Evolutionary conservation across 2,113 vertebrate genomes (phyloP).

Genomic region (Chloropsis hardwickii): DNA sequence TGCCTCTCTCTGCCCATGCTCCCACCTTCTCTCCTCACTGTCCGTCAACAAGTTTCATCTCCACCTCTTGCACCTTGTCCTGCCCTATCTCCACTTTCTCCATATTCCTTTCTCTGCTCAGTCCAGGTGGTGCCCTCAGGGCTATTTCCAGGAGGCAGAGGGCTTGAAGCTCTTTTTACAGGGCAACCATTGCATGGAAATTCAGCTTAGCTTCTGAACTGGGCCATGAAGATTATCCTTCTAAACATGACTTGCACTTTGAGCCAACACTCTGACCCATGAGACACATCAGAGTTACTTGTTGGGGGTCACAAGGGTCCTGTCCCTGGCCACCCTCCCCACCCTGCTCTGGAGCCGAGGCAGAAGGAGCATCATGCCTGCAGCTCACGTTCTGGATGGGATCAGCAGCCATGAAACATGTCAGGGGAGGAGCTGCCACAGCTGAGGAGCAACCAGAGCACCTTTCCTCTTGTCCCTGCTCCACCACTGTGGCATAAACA

Average conservation of each 20-base stretch:
- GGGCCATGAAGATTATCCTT: neutral
- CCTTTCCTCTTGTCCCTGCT: neutral
- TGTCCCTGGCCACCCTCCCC: neutral
- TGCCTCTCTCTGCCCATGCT: neutral
- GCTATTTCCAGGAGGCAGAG: neutral
- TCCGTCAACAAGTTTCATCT: neutral
- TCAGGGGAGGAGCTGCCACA: neutral
- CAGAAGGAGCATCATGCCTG: neutral
- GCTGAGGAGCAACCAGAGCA: neutral
- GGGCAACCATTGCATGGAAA: neutral
- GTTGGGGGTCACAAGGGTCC: neutral
- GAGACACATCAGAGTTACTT: neutral
- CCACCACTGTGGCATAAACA: neutral
- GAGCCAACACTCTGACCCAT: accelerated
- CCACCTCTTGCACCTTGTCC: neutral
- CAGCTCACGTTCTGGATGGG: neutral
- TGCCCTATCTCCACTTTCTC: neutral
- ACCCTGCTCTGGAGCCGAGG: neutral
- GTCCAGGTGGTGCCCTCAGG: neutral
- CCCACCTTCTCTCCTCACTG: neutral
- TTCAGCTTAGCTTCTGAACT: neutral
- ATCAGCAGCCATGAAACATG: neutral
- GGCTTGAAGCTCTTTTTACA: neutral
- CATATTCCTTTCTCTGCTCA: neutral
- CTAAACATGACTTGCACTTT: neutral